phyloP scores from a whole-genome alignment of 2,888 invertebrate species.

The Andrena haemorrhoa region DNA sequence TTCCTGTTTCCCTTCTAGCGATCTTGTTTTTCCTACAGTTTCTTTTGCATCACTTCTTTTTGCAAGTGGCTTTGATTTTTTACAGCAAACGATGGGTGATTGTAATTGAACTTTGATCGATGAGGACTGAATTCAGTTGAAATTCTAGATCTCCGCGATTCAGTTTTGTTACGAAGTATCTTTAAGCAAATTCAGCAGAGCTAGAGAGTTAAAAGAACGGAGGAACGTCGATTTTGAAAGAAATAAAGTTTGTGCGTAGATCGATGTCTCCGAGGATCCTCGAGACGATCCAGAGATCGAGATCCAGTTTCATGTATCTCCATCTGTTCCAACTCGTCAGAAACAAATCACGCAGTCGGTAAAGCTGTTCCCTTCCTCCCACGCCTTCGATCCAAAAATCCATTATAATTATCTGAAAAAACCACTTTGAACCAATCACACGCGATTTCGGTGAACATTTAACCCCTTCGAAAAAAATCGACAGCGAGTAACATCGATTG shows the following conservation, averaged over 20 bases:
- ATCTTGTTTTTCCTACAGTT: neutral
- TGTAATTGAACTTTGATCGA: too few species aligned
- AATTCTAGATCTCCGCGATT: too few species aligned
- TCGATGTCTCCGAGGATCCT: neutral
- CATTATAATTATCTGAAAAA: neutral
- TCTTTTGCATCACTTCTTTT: too few species aligned
- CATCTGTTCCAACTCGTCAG: slow-evolving; percentile 36
- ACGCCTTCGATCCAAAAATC: neutral
- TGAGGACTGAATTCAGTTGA: too few species aligned
- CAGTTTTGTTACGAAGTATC: neutral
- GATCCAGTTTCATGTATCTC: slow-evolving; percentile 27
- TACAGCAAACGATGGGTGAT: too few species aligned
- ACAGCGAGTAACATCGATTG: neutral
- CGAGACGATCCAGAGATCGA: neutral
- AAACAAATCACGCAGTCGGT: slow-evolving; percentile 31
- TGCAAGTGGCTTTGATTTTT: too few species aligned
- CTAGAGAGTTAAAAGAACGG: neutral
- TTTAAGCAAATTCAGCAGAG: neutral
- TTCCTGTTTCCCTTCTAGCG: neutral
- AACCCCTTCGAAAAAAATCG: neutral
- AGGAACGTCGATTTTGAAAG: neutral
- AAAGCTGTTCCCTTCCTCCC: slow-evolving; percentile 37
- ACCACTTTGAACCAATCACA: too few species aligned
- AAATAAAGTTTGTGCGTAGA: neutral
- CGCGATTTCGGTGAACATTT: neutral